phyloP scores from a whole-genome alignment of 2,797 vertebrate species.

The Onychomys arenicola region DNA sequence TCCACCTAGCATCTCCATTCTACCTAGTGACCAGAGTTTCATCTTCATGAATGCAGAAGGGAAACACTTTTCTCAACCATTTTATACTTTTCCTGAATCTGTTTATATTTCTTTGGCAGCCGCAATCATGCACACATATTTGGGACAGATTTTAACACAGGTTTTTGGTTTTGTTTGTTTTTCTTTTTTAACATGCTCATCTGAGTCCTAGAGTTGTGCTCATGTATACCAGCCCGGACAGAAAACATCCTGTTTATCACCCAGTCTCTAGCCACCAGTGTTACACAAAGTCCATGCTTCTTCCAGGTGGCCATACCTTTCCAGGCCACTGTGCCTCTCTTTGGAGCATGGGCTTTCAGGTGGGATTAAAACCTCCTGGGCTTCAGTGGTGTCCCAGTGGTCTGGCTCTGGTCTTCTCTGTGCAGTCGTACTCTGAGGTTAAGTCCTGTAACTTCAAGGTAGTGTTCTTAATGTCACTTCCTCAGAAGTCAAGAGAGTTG shows the following conservation, averaged over 20 bases:
- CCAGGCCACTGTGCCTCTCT: neutral
- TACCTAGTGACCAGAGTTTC: neutral
- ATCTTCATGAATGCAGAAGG: neutral
- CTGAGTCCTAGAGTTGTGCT: neutral
- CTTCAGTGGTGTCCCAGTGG: neutral
- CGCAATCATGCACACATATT: neutral
- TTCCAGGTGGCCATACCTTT: neutral
- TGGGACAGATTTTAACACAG: neutral
- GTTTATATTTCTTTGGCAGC: neutral
- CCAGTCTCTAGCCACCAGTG: neutral
- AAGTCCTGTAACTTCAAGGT: neutral
- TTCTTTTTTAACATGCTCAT: neutral
- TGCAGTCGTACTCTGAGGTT: neutral
- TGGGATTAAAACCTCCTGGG: neutral
- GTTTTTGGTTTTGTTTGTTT: neutral
- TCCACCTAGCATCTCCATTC: neutral
- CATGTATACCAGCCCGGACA: neutral
- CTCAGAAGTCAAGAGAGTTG: neutral
- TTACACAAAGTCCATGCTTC: neutral
- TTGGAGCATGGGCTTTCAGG: neutral
- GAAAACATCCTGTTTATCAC: neutral
- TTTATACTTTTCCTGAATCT: neutral
- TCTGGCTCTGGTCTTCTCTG: neutral
- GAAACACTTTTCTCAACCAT: constrained; percentile 1
- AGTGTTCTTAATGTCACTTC: neutral